These are phyloP conservation scores for Petrocephalus schoutedeni DNA, from an alignment of 2,797 vertebrate genomes.

Conservation along the genomic window DNA sequence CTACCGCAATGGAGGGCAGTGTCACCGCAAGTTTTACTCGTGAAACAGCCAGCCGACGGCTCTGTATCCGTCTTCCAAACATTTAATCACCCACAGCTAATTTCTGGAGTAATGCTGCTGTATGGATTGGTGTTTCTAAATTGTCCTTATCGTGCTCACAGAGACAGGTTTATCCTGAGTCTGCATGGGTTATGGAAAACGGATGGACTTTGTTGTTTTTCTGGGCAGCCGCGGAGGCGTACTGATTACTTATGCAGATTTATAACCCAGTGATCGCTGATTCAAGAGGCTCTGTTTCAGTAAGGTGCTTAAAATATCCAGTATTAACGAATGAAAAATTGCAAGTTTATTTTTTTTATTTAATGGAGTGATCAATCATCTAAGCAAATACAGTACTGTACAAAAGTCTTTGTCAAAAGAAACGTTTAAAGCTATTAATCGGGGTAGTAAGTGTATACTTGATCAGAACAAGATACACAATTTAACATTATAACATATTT, in stretches of 20 bases:
- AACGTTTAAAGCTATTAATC: not conserved
- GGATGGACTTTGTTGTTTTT: not conserved
- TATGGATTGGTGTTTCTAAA: not conserved
- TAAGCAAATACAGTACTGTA: not conserved
- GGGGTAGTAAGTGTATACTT: not conserved
- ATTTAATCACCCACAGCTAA: not conserved
- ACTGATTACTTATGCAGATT: not conserved
- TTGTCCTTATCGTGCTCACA: not conserved
- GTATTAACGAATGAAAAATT: not conserved
- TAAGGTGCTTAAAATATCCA: not conserved
- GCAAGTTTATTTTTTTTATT: not conserved
- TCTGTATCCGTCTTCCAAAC: not conserved
- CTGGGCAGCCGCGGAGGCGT: not conserved
- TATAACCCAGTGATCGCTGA: not conserved
- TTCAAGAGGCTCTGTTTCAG: not conserved
- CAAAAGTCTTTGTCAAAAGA: not conserved
- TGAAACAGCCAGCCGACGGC: not conserved
- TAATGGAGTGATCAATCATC: not conserved
- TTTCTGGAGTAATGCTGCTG: not conserved
- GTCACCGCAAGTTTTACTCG: not conserved
- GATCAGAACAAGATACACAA: not conserved
- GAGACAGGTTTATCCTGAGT: not conserved
- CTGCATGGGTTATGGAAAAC: not conserved
- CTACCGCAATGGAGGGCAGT: not conserved
- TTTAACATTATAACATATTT: not conserved